phyloP scores from a whole-genome alignment of 1,140 invertebrate genomes.

The Drosophila jambulina region DNA sequence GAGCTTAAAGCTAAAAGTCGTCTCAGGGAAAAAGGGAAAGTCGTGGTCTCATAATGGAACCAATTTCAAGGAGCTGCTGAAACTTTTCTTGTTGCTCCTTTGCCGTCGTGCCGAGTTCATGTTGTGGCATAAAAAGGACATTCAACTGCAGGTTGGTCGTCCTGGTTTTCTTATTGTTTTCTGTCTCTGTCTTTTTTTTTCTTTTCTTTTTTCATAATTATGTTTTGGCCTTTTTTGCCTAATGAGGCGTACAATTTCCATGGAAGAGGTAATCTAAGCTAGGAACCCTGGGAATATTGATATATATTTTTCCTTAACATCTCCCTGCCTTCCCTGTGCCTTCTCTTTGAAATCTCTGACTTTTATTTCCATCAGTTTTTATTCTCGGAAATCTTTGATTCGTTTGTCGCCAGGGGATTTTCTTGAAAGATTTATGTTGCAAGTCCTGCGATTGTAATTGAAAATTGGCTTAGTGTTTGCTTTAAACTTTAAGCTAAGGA shows the following conservation, averaged over 20 bases:
- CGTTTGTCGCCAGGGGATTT: slow-evolving; percentile 12
- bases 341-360: slow-evolving; percentile 8
- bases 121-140: slow-evolving; percentile 73
- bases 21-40: slow-evolving; percentile 58
- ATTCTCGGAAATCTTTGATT: slow-evolving; percentile 9
- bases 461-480: slow-evolving; percentile 23
- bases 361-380: slow-evolving; percentile 1
- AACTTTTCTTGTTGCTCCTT: slow-evolving; percentile 38
- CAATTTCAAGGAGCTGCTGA: slow-evolving; percentile 23
- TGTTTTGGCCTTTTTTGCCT: slow-evolving; percentile 24
- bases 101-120: slow-evolving; percentile 22
- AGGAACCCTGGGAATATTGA: slow-evolving; percentile 7
- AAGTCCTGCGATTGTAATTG: slow-evolving; percentile 27
- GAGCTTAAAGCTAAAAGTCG: slow-evolving; percentile 36
- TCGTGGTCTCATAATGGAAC: slow-evolving; percentile 39
- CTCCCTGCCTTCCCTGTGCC: neutral
- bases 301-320: neutral
- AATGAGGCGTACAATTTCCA: slow-evolving; percentile 56
- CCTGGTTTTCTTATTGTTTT: slow-evolving; percentile 45
- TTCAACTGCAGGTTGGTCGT: slow-evolving; percentile 65
- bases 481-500: slow-evolving; percentile 20
- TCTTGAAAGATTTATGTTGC: slow-evolving; percentile 18
- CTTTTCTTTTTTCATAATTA: slow-evolving; percentile 30
- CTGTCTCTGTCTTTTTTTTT: slow-evolving; percentile 1
- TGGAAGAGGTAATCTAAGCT: slow-evolving; percentile 24